These are phyloP conservation scores for Oxyscelio sp. DNA, from an alignment of 2,888 invertebrate species.

Conservation along the genomic window DNA sequence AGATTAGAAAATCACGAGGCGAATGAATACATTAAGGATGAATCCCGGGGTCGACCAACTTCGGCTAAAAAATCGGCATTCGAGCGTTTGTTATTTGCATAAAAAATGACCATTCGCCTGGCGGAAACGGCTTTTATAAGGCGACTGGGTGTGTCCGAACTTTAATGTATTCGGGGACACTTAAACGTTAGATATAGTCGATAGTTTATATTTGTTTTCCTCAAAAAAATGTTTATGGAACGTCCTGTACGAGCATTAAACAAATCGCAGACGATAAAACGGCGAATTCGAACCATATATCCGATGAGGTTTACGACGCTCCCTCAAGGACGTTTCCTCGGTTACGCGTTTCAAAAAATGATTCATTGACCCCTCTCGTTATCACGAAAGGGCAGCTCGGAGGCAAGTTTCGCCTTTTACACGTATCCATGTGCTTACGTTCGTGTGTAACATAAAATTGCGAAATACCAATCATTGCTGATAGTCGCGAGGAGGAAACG, in stretches of 20 bases:
- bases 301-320: conserved; percentile 59
- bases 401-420: too few species aligned
- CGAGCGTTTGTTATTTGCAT: neutral
- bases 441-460: too few species aligned
- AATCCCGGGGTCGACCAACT: neutral
- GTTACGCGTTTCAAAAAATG: too few species aligned
- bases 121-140: neutral
- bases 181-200: conserved; percentile 35
- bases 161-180: conserved; percentile 28
- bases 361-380: too few species aligned
- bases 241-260: too few species aligned
- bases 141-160: conserved; percentile 10
- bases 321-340: too few species aligned
- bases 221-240: conserved; percentile 36
- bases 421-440: too few species aligned
- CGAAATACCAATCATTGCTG: too few species aligned
- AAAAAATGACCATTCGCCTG: neutral
- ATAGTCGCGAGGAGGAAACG: too few species aligned
- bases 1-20: conserved; percentile 4
- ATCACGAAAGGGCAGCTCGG: too few species aligned
- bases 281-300: conserved; percentile 49
- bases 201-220: conserved; percentile 43
- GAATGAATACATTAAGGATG: conserved; percentile 26
- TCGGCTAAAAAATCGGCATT: neutral
- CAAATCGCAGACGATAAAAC: conserved; percentile 60